These are phyloP conservation scores for Oxytorus armatus DNA, from an alignment of 2,888 invertebrate genomes.

Conservation along the genomic window DNA sequence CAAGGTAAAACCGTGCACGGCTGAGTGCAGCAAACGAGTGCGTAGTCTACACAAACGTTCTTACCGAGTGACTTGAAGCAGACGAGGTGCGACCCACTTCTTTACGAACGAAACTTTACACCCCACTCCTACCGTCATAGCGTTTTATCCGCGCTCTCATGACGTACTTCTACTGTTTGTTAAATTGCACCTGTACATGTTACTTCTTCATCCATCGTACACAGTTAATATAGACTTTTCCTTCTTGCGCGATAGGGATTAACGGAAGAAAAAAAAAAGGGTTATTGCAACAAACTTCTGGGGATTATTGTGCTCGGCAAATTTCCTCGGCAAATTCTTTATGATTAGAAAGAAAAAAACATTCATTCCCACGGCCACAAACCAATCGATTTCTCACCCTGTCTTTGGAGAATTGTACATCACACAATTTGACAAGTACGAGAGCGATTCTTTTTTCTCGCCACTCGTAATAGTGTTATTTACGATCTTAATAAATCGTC, in stretches of 20 bases:
- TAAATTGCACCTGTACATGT: constrained; percentile 8
- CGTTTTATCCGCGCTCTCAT: constrained; percentile 44
- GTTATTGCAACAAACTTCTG: background rate
- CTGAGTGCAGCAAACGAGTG: constrained; percentile 79
- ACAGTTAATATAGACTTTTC: constrained; percentile 39
- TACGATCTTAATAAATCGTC: constrained; percentile 15
- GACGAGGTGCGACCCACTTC: constrained; percentile 84
- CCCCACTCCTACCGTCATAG: constrained; percentile 64
- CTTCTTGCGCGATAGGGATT: constrained; percentile 28
- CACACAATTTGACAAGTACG: background rate
- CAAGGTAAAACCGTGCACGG: constrained; percentile 72
- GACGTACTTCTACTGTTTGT: constrained; percentile 15
- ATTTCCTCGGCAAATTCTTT: background rate
- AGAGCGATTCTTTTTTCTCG: background rate
- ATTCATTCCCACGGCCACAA: constrained; percentile 26
- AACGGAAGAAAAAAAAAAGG: background rate
- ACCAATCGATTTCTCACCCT: constrained; percentile 15
- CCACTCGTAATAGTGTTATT: background rate
- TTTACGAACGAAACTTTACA: constrained; percentile 75
- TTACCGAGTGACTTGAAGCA: constrained; percentile 79
- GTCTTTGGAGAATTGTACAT: background rate
- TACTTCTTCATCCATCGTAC: constrained; percentile 16
- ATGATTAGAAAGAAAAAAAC: background rate
- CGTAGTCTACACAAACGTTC: constrained; percentile 77
- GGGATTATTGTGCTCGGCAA: background rate